phyloP scores from a whole-genome alignment of 2,797 vertebrate genomes.

The Picus viridis region DNA sequence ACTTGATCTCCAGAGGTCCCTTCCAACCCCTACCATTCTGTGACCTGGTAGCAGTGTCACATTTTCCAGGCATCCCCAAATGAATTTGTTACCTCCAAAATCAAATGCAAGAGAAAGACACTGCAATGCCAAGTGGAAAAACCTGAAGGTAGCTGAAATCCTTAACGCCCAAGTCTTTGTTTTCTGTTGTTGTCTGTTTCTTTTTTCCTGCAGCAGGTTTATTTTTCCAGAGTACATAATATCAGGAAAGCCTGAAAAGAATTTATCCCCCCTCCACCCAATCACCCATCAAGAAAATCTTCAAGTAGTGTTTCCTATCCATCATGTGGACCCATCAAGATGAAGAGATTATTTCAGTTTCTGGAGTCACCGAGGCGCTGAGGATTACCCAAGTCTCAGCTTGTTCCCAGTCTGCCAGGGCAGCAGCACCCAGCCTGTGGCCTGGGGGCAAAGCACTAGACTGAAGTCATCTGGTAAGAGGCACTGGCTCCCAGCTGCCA shows the following conservation, averaged over 20 bases:
- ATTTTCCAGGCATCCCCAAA: neutral
- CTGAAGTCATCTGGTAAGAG: accelerated
- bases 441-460: neutral
- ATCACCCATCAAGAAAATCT: neutral
- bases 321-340: neutral
- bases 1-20: no score
- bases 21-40: no score
- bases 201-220: neutral
- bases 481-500: neutral
- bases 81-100: neutral
- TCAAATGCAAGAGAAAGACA: neutral
- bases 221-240: neutral
- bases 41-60: neutral
- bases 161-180: accelerated
- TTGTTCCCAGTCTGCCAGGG: neutral
- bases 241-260: neutral
- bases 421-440: neutral
- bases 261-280: neutral
- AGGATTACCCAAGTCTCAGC: neutral
- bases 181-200: neutral
- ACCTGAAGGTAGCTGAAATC: neutral
- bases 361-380: neutral
- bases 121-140: neutral
- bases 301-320: neutral
- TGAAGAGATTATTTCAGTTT: constrained; percentile 10